phyloP scores from a whole-genome alignment of 1,140 invertebrate genomes.

The Microplitis mediator region DNA sequence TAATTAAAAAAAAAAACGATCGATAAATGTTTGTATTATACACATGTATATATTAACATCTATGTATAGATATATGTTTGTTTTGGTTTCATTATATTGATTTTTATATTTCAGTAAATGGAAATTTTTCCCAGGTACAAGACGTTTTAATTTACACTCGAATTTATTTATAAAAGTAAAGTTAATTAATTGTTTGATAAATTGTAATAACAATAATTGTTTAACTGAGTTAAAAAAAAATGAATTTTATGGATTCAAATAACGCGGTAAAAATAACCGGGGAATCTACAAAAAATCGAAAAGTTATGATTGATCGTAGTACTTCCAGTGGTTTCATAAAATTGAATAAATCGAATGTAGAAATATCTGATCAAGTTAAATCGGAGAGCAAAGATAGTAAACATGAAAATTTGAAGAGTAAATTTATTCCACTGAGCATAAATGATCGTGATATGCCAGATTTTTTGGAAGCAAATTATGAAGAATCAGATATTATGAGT shows the following conservation, averaged over 20 bases:
- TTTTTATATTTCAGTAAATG: no score
- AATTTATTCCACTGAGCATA: slow-evolving; percentile 21
- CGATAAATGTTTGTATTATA: no score
- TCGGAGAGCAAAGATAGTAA: not conserved
- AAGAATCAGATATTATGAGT: slow-evolving; percentile 23
- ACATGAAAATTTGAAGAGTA: slow-evolving; percentile 18
- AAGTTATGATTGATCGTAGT: not conserved
- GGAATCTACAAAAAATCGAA: not conserved
- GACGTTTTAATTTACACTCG: no score
- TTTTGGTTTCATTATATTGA: no score
- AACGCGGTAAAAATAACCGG: not conserved
- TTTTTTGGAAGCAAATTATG: slow-evolving; percentile 34
- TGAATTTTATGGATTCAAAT: not conserved
- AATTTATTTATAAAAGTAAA: no score
- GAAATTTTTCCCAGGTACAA: no score
- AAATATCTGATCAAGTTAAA: not conserved
- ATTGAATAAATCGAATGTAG: not conserved
- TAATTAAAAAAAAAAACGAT: no score
- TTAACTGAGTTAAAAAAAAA: no score
- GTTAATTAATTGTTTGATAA: no score
- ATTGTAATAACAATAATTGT: no score
- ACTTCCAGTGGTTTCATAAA: not conserved
- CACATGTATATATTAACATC: no score
- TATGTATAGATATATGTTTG: no score
- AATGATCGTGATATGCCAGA: slow-evolving; percentile 45